Evolutionary conservation across 2,797 vertebrate species (phyloP).

Genomic region (Acridotheres tristis): DNA sequence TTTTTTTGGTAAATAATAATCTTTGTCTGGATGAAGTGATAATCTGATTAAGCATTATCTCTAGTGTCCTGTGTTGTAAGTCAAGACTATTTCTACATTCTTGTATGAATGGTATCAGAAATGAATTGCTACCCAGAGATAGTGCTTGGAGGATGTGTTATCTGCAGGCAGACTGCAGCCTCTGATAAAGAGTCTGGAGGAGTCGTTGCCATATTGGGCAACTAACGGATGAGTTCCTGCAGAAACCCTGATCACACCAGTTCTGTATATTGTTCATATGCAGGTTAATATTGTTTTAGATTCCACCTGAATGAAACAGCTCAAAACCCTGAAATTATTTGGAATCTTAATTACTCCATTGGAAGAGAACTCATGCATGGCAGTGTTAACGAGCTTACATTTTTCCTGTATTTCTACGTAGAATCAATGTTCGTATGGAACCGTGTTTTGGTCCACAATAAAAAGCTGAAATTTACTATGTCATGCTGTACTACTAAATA

Average conservation of each 20-base stretch:
- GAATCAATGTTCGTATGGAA: neutral
- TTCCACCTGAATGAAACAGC: neutral
- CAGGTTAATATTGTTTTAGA: neutral
- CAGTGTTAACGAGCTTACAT: neutral
- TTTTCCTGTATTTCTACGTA: neutral
- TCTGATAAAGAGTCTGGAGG: neutral
- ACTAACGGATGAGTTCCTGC: neutral
- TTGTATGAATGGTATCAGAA: neutral
- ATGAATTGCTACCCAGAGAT: neutral
- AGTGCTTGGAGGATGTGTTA: neutral
- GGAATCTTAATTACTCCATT: neutral
- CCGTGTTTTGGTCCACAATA: fast-evolving
- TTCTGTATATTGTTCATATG: neutral
- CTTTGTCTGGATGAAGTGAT: neutral
- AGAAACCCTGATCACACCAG: neutral
- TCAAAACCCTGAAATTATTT: neutral
- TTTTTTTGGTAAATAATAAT: neutral
- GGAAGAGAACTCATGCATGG: neutral
- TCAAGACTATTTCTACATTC: neutral
- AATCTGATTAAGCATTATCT: neutral
- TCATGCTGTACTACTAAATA: neutral
- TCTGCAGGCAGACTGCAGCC: neutral
- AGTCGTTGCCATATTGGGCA: neutral
- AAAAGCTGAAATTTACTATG: neutral
- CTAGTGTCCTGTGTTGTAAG: neutral